A percentile compares a stretch with the other conserved stretches of the same genome.
phyloP scores from a whole-genome alignment of 2,113 vertebrate species.

The Zapus hudsonius region DNA sequence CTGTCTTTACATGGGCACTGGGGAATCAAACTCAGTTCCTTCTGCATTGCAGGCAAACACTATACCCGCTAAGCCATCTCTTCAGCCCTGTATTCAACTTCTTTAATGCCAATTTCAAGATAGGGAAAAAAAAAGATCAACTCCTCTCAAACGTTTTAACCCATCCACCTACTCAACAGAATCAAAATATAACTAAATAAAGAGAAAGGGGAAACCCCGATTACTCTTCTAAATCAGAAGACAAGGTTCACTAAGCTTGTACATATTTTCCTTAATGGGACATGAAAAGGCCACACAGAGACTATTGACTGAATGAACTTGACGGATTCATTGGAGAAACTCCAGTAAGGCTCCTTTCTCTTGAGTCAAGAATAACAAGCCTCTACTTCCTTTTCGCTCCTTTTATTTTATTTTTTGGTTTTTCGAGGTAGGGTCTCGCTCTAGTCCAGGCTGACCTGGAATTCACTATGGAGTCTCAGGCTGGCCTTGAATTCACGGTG shows the following conservation, averaged over 20 bases:
- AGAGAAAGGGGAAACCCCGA: neutral
- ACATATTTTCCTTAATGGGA: neutral
- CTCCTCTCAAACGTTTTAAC: neutral
- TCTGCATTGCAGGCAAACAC: too few relatives aligned
- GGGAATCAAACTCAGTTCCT: too few relatives aligned
- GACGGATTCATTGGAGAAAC: conserved; percentile 21
- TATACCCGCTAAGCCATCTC: too few relatives aligned
- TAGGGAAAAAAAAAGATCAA: neutral
- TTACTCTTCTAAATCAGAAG: conserved; percentile 43
- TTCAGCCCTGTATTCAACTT: neutral
- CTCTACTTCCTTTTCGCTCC: neutral
- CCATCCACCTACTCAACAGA: neutral
- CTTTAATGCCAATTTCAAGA: neutral
- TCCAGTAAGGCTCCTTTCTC: neutral
- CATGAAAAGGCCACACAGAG: neutral
- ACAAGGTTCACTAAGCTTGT: neutral
- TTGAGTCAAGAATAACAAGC: conserved; percentile 35
- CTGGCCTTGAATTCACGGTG: too few relatives aligned
- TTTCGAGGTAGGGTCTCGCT: too few relatives aligned
- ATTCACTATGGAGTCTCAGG: too few relatives aligned
- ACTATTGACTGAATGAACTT: neutral
- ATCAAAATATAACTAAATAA: neutral
- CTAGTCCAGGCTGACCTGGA: too few relatives aligned
- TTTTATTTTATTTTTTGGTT: too few relatives aligned
- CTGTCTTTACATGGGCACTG: too few relatives aligned